Base-by-base conservation (phyloP, 1,140 invertebrate genomes). In the Penaeus indicus region DNA sequence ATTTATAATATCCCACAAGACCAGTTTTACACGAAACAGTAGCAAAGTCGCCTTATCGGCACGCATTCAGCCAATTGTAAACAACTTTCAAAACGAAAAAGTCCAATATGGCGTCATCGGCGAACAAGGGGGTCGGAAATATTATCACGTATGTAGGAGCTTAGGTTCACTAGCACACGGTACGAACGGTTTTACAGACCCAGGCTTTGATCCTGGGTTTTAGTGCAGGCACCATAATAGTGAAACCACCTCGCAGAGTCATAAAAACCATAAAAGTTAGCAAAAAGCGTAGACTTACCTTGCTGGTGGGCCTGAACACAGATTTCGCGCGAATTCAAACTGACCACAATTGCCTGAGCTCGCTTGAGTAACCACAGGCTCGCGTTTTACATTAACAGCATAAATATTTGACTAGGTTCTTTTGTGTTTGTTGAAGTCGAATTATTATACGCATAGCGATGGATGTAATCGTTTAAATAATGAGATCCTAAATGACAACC, bases 321-420 rank as follows among this genome's bases (percentile, higher is more conserved):
- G 87, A 88, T 88, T 88, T 88, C 87, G 87, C 87, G 87, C 87
- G 87, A 88, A 88, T 88, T 88, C 87, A 88, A 88, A 88, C 87
- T 88, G 87, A 72, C 79, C 18, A 78, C 72, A 84, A 88, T 67
- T 88, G 87, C 87, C 87, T 88, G 61, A 78, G 25, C 42, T 88
- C 81, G 81, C 87, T 32, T 54, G 87, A 67, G 72, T 79, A 61
- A 42, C 38, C 69, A 42, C 18, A 47, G 32, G 47, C 47, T 38
- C 18, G 32, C 21, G 27, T 38, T 47, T 38, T 21, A 78, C 47
- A 25, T 27, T 21, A 27, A 27, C 47, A 25, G n/a, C 2, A 78
- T 27, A 78, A 25, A n/a, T 27, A 78, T 27, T 21, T 27, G 32
- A 42, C 21, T 38, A 38, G 75, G 22, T n/a, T 21, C 32, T 78